phyloP scores from a whole-genome alignment of 2,888 invertebrate genomes.

The Lasioglossum morio region DNA sequence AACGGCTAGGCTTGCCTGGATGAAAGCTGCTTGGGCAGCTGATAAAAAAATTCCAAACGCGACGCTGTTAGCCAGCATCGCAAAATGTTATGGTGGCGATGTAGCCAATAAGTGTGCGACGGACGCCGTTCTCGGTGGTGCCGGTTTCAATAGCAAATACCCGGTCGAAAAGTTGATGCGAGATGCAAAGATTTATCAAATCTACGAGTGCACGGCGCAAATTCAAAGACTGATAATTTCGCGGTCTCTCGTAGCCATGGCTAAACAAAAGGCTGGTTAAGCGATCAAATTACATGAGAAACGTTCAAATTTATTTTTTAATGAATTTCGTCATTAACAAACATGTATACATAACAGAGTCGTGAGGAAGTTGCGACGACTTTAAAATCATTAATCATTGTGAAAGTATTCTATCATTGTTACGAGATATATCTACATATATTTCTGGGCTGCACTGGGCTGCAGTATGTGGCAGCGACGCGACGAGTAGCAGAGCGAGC shows the following conservation, averaged over 20 bases:
- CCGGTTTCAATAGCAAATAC: constrained; percentile 98
- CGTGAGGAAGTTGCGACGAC: neutral
- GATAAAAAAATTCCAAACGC: constrained; percentile 91
- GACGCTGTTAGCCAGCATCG: constrained; percentile 95
- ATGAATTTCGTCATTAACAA: neutral
- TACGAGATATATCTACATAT: constrained; percentile 10
- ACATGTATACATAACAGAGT: neutral
- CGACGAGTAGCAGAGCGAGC: neutral
- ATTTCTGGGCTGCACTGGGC: neutral
- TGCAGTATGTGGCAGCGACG: neutral
- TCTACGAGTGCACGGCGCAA: constrained; percentile 99
- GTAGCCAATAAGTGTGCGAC: constrained; percentile 97
- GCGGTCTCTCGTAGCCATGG: constrained; percentile 86
- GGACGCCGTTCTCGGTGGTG: constrained; percentile 98
- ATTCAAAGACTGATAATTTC: constrained; percentile 98
- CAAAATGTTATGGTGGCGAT: constrained; percentile 97
- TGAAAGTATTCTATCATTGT: neutral
- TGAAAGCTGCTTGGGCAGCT: constrained; percentile 95
- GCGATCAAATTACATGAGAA: neutral
- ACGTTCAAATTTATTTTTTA: neutral
- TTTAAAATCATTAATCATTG: neutral
- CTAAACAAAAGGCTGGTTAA: constrained; percentile 80
- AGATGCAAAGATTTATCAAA: constrained; percentile 99
- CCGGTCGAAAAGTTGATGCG: constrained; percentile 99
- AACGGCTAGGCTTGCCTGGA: constrained; percentile 94